Percentiles rank a stretch among this genome's conserved stretches.
Evolutionary conservation across 2,113 vertebrate species (phyloP).

Genomic region (Pleuronectes platessa): DNA sequence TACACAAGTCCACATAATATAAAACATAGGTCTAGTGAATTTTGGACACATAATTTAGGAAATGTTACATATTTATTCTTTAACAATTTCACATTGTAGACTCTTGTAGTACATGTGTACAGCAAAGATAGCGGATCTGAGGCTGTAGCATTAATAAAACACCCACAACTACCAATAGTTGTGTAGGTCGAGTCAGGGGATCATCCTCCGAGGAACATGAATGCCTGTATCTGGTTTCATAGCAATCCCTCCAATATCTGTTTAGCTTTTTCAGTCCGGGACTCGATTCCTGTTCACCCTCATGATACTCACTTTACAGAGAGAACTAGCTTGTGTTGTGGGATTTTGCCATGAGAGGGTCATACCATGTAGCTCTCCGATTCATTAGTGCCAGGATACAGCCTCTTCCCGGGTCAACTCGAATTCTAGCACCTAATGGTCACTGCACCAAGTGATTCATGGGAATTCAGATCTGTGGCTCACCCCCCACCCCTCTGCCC

Average conservation of each 20-base stretch:
- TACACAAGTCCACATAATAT: no score
- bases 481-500: not conserved
- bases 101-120: no score
- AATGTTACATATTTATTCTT: no score
- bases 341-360: not conserved
- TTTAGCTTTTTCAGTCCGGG: not conserved
- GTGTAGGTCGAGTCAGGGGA: no score
- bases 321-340: not conserved
- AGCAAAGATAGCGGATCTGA: not conserved
- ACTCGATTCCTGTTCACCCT: not conserved
- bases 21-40: no score
- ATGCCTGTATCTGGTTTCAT: no score
- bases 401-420: conserved; percentile 44
- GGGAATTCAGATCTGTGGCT: conserved; percentile 46
- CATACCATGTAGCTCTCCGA: not conserved
- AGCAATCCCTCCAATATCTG: no score
- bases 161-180: no score
- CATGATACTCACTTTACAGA: not conserved
- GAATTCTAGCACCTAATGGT: conserved; percentile 46
- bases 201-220: no score
- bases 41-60: no score
- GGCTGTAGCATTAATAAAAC: no score
- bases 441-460: conserved; percentile 47
- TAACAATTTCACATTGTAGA: not conserved
- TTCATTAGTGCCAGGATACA: conserved; percentile 33